Evolutionary conservation across 2,113 vertebrate genomes (phyloP).

Genomic region (Campylorhamphus procurvoides): DNA sequence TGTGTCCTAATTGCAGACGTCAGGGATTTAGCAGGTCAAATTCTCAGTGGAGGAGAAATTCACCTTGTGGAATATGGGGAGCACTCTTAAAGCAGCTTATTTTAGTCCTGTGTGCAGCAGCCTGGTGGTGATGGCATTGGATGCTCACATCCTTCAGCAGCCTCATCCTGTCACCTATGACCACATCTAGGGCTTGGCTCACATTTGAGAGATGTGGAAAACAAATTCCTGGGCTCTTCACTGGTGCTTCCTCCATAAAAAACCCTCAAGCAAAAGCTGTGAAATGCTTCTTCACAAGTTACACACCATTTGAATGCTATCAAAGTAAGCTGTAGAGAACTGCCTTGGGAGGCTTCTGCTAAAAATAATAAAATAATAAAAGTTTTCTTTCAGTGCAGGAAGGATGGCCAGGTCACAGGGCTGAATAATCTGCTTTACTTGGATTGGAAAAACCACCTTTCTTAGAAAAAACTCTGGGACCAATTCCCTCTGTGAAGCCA

Average conservation of each 20-base stretch:
- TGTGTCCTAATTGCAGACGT: background rate
- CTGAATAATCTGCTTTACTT: background rate
- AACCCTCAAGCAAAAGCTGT: background rate
- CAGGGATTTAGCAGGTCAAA: background rate
- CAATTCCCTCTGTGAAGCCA: background rate
- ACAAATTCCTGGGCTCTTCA: background rate
- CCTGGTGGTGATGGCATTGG: background rate
- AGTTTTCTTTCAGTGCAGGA: background rate
- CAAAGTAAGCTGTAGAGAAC: background rate
- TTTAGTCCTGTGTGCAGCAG: background rate
- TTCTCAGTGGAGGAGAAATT: background rate
- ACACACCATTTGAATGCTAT: background rate
- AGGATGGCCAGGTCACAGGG: background rate
- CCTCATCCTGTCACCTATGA: background rate
- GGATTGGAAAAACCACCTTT: background rate
- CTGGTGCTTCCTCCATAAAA: background rate
- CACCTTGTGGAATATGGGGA: background rate
- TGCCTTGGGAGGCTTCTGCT: background rate
- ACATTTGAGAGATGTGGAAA: background rate
- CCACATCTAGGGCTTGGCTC: background rate
- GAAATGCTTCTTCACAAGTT: background rate
- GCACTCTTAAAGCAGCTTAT: background rate
- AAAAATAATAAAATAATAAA: background rate
- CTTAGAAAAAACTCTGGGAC: background rate
- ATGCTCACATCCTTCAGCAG: background rate